Base-by-base conservation (phyloP, 2,888 invertebrate species). In the Nesidiocoris tenuis region DNA sequence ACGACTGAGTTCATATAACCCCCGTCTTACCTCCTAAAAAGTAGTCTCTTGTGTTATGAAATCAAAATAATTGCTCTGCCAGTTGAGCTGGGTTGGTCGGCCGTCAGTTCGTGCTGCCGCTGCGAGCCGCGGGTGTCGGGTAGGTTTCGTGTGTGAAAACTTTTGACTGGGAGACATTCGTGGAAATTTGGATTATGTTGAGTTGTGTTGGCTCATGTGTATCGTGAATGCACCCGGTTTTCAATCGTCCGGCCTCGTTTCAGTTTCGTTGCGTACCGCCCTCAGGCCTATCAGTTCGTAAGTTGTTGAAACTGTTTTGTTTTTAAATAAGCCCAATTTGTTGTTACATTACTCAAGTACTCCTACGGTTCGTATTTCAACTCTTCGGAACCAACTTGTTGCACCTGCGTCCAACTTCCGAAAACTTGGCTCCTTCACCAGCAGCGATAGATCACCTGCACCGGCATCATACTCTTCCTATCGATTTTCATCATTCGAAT, bases 1-100 rank as follows among this genome's bases (percentile, higher is more conserved):
- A 22, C 57, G 25, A 54, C 39, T 17, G 25, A 63, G 72, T 72
- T 72, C 63, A 72, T 72, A 72, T 72, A 72, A 72, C 72, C 65
- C 39, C 24, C 21, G 24, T 24, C 65, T 65, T 65, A 65, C 65
- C 72, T 72, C 72, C 72, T 61, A 23, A 63, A 21, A 61, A 72
- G 72, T 72, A 39, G 57, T 61, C 25, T 16, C 39, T 39, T 39
- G 23, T 70, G 63, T 72, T 72, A 72, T 72, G 72, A 72, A 72
- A 72, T 61, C 72, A 39, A 72, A 72, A 72, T 61, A 25, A 25
- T 61, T 1, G 39, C 39, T 19, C 54, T 22, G 39, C 61, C 61
- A 39, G 61, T 61, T 23, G 71, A 61, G 72, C 63, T 72, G 61
- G 59, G 70, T 59, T 12, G 70, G 70, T 70, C 70, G 24, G 70